phyloP scores from a whole-genome alignment of 2,888 invertebrate genomes.

The Neoascia interrupta region DNA sequence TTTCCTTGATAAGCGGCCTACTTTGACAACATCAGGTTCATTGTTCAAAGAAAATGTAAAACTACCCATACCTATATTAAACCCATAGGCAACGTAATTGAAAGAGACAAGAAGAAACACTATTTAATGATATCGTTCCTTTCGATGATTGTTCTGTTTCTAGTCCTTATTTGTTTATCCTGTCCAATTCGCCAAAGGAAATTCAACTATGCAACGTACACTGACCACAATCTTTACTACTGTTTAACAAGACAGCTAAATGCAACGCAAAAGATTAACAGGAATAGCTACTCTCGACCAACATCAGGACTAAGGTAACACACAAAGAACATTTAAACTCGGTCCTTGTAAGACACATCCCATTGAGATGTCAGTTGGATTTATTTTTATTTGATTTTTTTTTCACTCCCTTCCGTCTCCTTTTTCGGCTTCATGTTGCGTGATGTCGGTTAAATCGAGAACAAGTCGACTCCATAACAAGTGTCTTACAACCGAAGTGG shows the following conservation, averaged over 20 bases:
- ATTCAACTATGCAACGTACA: slow-evolving; percentile 66
- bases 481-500: slow-evolving; percentile 62
- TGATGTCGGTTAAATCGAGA: slow-evolving; percentile 51
- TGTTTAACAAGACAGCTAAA: slow-evolving; percentile 65
- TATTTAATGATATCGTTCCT: slow-evolving; percentile 60
- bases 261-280: no score
- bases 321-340: slow-evolving; percentile 6
- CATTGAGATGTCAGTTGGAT: slow-evolving; percentile 65
- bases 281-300: slow-evolving; percentile 16
- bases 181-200: slow-evolving; percentile 62
- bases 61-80: no score
- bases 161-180: slow-evolving; percentile 53
- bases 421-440: slow-evolving; percentile 49
- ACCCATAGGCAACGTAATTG: slow-evolving; percentile 50
- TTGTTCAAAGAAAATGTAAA: no score
- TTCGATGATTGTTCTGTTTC: slow-evolving; percentile 46
- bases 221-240: slow-evolving; percentile 61
- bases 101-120: slow-evolving; percentile 62
- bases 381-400: slow-evolving; percentile 2
- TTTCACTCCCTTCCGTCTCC: background rate
- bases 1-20: no score
- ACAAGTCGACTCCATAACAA: slow-evolving; percentile 65
- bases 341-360: slow-evolving; percentile 42
- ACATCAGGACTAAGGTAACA: slow-evolving; percentile 31
- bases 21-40: no score